A percentile compares a stretch with the other conserved stretches of the same genome.
Conservation (phyloP, 2,113 vertebrate genomes). For the Ibidorhyncha struthersii region DNA sequence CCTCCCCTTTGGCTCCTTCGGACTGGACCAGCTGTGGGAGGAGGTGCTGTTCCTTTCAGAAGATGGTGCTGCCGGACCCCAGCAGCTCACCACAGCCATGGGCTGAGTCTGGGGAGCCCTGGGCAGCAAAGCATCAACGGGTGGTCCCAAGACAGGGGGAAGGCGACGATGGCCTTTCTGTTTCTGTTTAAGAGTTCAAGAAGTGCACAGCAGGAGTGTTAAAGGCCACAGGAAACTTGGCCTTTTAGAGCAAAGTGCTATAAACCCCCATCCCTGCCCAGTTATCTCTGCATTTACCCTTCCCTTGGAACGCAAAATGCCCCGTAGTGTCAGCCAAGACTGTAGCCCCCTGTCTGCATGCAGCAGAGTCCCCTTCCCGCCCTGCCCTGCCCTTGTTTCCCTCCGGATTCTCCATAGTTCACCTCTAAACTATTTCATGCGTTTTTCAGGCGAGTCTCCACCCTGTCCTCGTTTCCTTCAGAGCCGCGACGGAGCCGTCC, state of each 20-base stretch:
- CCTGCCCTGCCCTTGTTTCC: background rate
- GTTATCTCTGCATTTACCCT: background rate
- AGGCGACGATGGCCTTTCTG: accelerated
- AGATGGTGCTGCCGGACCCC: background rate
- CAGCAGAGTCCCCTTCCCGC: background rate
- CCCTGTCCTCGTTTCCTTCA: background rate
- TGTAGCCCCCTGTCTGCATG: accelerated
- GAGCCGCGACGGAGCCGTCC: background rate
- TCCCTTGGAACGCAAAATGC: background rate
- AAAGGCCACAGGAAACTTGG: background rate
- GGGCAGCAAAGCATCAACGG: background rate
- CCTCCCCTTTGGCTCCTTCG: background rate
- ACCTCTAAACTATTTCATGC: background rate
- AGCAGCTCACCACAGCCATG: background rate
- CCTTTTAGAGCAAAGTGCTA: accelerated
- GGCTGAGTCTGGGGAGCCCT: background rate
- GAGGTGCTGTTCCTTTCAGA: background rate
- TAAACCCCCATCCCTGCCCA: background rate
- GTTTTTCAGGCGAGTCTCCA: background rate
- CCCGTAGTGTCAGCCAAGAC: background rate
- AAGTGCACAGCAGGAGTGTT: background rate
- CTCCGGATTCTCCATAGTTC: accelerated
- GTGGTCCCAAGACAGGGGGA: no score
- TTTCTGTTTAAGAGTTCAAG: background rate
- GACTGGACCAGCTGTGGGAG: background rate